These are phyloP conservation scores for Ceratina calcarata DNA, from an alignment of 1,140 invertebrate genomes.

Conservation along the genomic window DNA sequence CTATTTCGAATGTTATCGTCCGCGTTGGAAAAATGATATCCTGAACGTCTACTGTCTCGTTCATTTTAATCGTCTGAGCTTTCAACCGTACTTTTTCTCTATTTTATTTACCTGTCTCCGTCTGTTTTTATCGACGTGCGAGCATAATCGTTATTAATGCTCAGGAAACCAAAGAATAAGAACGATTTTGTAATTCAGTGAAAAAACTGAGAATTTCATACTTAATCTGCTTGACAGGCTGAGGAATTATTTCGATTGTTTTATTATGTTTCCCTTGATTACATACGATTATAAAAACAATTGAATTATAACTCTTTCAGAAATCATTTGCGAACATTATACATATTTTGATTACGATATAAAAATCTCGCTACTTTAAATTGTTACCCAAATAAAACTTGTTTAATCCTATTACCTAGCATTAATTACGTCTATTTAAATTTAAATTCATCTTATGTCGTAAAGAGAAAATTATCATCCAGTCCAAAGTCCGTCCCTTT, in stretches of 20 bases:
- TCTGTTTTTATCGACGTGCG: background rate
- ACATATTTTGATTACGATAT: no score
- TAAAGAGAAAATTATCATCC: background rate
- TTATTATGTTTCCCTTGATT: background rate
- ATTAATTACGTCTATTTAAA: no score
- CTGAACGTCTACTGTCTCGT: slow-evolving; percentile 11
- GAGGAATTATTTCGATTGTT: no score
- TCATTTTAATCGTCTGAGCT: slow-evolving; percentile 29
- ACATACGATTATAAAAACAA: no score
- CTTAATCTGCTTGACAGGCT: no score
- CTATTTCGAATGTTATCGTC: slow-evolving; percentile 47
- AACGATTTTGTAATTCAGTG: background rate
- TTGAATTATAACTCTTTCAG: background rate
- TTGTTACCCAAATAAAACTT: no score
- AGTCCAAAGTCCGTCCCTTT: background rate
- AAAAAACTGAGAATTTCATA: background rate
- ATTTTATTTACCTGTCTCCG: background rate
- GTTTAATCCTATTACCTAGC: no score
- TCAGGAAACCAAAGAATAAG: background rate
- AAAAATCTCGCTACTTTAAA: no score
- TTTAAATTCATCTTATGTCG: background rate
- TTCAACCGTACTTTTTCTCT: background rate
- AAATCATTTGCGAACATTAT: no score
- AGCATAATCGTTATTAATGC: slow-evolving; percentile 21
- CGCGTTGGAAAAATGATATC: slow-evolving; percentile 33